Percentiles rank a stretch among this genome's conserved stretches.
Conservation (phyloP, 2,888 invertebrate genomes). For the Bugula neritina region DNA sequence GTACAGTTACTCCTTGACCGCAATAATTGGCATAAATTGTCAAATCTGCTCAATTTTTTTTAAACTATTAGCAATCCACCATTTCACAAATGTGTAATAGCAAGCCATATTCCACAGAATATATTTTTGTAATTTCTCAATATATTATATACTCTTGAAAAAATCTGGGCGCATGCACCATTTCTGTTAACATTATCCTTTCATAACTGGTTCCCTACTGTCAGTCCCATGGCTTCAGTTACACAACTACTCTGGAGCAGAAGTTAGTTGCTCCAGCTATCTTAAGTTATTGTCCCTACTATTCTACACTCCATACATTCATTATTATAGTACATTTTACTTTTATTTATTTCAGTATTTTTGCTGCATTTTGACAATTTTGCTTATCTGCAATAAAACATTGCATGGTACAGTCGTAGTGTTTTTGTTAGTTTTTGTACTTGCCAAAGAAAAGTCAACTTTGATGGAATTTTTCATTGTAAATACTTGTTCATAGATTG, state of each 20-base stretch:
- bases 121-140: not conserved
- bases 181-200: not conserved
- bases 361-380: conserved; percentile 25
- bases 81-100: not conserved
- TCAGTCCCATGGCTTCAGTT: too few species aligned
- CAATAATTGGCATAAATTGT: not conserved
- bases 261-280: too few species aligned
- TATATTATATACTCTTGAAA: not conserved
- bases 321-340: not conserved
- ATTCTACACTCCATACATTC: not conserved
- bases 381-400: too few species aligned
- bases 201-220: too few species aligned
- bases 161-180: not conserved
- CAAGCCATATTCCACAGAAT: not conserved
- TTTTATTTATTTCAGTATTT: conserved; percentile 25
- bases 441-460: not conserved
- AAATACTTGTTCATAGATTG: not conserved
- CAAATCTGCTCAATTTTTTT: not conserved
- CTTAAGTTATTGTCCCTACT: not conserved
- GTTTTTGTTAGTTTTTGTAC: conserved; percentile 10
- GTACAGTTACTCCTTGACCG: not conserved
- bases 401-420: not conserved
- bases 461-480: not conserved
- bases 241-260: too few species aligned
- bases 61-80: not conserved